Evolutionary conservation across 2,113 vertebrate species (phyloP), one percentile per base, ranked within the genome.

Genomic region (Laterallus jamaicensis): DNA sequence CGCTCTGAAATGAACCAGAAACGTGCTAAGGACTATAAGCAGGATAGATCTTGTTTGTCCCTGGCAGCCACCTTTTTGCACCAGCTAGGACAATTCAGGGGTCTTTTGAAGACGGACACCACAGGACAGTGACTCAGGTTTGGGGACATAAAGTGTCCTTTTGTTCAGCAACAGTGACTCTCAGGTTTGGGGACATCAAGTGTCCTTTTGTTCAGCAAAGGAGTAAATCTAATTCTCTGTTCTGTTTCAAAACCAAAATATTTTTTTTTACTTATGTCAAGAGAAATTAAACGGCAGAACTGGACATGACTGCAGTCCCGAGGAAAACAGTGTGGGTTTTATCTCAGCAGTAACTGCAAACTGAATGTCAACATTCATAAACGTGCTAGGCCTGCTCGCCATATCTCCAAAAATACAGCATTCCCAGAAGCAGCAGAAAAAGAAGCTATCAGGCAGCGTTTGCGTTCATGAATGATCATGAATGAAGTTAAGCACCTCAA

Each of bases 271-370:
- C 62, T 95, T 92, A 37, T 1, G 2, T 94, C 94, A 96, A 97
- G 96, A 90, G 84, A 86, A 86, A 68, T 96, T 92, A 79, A 87
- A 62, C 96, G 92, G 90, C 89, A 96, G 92, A 74, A 75, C 49
- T 83, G 82, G 76, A 85, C 64, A 49, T 81, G 70, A 69, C 73
- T 66, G 42, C 52, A 49, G 92, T 94, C 79, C 93, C 95, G 89
- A 91, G 86, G 96, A 96, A 96, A 97, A 92, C 90, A 97, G 88
- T n/a, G 89, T 82, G 47, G 73, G 79, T 95, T 94, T 69, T 82
- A 92, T 78, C 70, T 93, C 82, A 84, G 81, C 83, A 93, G 75
- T 92, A 96, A 96, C 92, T 90, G 82, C 91, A 93, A 97, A 82
- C 95, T 96, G 91, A 97, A 96, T 89, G 63, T 86, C 75, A 95